Conservation (phyloP, 2,888 invertebrate genomes). For the Tholera decimalis region DNA sequence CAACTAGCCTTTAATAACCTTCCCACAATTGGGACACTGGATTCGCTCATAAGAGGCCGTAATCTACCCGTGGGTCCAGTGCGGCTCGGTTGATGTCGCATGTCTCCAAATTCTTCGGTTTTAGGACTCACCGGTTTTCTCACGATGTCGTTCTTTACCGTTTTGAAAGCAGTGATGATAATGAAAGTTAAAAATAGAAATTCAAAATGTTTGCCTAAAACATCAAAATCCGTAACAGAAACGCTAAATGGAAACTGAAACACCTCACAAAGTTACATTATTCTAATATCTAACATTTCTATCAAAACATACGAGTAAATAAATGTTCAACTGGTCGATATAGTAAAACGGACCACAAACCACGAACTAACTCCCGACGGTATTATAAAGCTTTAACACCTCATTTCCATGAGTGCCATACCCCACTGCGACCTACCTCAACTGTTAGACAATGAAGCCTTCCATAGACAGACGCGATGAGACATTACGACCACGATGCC, state of each 20-base stretch:
- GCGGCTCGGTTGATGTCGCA: too few species aligned
- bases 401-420: conserved; percentile 56
- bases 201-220: neutral
- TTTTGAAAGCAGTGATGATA: too few species aligned
- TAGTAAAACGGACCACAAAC: conserved; percentile 13
- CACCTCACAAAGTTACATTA: too few species aligned
- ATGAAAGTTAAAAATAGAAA: too few species aligned
- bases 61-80: too few species aligned
- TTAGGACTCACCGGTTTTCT: too few species aligned
- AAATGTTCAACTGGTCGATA: neutral
- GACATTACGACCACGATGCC: neutral
- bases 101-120: too few species aligned
- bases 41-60: too few species aligned
- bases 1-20: too few species aligned
- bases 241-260: neutral
- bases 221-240: neutral
- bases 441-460: neutral
- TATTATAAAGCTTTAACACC: conserved; percentile 45
- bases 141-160: too few species aligned
- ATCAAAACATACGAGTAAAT: conserved; percentile 15
- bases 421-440: neutral
- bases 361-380: conserved; percentile 15
- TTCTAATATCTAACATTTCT: neutral
- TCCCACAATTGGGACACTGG: too few species aligned
- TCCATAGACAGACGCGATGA: neutral